Conservation (phyloP, 2,113 vertebrate species). For the Corythornis vintsioides region DNA sequence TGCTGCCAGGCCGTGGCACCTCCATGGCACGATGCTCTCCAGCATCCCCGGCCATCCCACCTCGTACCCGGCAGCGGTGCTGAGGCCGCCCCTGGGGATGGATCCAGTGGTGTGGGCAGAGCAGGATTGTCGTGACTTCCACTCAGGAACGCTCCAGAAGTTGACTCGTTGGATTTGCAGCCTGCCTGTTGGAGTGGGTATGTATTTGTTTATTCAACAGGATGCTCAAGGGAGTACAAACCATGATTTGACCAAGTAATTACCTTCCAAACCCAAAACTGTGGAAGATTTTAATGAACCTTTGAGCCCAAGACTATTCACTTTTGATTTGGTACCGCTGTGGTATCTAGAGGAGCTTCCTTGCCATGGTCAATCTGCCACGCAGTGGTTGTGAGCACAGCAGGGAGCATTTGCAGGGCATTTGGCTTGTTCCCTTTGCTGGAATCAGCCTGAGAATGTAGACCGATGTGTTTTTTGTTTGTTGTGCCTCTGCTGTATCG, state of each 20-base stretch:
- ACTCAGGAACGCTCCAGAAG: not conserved
- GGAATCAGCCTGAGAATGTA: not conserved
- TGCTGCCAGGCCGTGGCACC: accelerated
- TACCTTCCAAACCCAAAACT: accelerated
- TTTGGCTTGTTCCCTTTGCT: not conserved
- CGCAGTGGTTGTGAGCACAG: not conserved
- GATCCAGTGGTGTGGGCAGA: accelerated
- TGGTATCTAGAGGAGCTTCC: not conserved
- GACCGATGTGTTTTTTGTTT: not conserved
- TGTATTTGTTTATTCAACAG: not conserved
- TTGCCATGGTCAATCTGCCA: not conserved
- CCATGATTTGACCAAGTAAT: no score
- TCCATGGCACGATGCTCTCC: accelerated
- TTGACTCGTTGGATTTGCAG: accelerated
- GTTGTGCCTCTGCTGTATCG: not conserved
- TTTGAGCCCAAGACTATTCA: not conserved
- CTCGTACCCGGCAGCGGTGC: accelerated
- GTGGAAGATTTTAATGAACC: not conserved
- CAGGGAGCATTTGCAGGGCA: not conserved
- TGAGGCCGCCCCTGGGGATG: not conserved
- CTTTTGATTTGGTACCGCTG: accelerated
- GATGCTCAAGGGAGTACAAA: not conserved
- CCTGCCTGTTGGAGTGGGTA: not conserved
- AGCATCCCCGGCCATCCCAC: accelerated
- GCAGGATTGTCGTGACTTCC: accelerated